Evolutionary conservation across 2,888 invertebrate genomes (phyloP).

Genomic region (Synergus itoensis): DNA sequence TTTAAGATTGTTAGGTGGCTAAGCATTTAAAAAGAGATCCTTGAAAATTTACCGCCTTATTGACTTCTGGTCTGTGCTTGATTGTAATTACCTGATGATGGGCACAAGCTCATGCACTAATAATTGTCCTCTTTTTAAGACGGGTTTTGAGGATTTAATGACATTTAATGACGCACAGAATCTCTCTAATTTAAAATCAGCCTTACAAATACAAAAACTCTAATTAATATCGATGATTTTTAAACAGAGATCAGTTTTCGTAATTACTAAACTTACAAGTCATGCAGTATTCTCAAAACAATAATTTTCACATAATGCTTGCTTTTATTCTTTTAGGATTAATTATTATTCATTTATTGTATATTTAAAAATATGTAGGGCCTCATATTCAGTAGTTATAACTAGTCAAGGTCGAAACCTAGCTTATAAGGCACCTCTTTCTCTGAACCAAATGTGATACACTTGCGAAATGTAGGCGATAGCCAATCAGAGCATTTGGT

Average conservation of each 20-base stretch:
- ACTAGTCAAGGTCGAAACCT: background rate
- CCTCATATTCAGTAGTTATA: background rate
- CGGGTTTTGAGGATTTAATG: background rate
- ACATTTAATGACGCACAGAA: background rate
- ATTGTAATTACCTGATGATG: conserved; percentile 36
- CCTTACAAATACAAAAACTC: background rate
- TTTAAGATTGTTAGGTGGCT: conserved; percentile 27
- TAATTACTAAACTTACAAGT: background rate
- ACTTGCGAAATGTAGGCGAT: conserved; percentile 2
- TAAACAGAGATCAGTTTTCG: background rate
- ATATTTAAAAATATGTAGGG: background rate
- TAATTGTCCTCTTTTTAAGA: background rate
- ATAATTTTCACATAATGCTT: background rate
- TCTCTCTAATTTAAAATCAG: background rate
- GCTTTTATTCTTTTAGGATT: background rate
- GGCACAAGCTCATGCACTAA: background rate
- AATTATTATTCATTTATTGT: background rate
- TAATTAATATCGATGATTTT: background rate
- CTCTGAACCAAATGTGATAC: conserved; percentile 19
- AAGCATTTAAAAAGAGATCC: background rate
- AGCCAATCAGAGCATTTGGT: conserved; percentile 19
- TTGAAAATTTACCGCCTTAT: conserved; percentile 12
- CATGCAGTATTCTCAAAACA: background rate
- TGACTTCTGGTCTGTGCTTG: background rate
- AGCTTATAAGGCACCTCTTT: background rate